A percentile compares a stretch with the other conserved stretches of the same genome.
Evolutionary conservation across 2,888 invertebrate genomes (phyloP).

Genomic region (Patella ulyssiponensis): DNA sequence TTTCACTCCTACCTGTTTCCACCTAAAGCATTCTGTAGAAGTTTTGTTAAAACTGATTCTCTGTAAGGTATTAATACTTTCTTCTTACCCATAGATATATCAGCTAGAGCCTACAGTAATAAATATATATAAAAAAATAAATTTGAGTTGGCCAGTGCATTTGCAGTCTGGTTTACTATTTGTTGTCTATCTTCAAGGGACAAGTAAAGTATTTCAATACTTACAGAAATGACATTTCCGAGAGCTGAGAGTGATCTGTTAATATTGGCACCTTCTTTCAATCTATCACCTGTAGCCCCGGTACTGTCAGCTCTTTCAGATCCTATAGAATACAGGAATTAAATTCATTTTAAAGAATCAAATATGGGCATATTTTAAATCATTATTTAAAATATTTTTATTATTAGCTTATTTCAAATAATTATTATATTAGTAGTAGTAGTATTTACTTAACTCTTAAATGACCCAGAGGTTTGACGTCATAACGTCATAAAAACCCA

Average conservation of each 20-base stretch:
- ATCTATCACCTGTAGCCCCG: conserved; percentile 72
- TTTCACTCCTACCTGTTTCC: conserved; percentile 69
- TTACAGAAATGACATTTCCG: conserved; percentile 72
- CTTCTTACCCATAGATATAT: conserved; percentile 71
- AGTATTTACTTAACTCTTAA: too few species aligned
- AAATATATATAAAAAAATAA: not conserved
- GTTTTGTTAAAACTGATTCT: conserved; percentile 72
- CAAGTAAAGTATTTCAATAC: conserved; percentile 30
- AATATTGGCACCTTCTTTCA: conserved; percentile 73
- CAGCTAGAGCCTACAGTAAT: conserved; percentile 68
- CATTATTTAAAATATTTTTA: too few species aligned
- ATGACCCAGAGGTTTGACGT: too few species aligned
- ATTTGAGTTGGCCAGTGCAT: too few species aligned
- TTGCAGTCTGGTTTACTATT: too few species aligned
- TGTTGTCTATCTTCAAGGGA: too few species aligned
- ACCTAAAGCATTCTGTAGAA: conserved; percentile 72
- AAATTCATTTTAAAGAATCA: not conserved
- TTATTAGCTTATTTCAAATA: not conserved
- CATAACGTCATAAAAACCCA: too few species aligned
- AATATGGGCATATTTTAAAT: not conserved
- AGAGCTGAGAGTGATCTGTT: conserved; percentile 72
- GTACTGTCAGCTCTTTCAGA: conserved; percentile 73
- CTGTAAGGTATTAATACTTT: conserved; percentile 72
- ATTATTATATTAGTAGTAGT: too few species aligned
- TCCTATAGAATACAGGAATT: conserved; percentile 47